Evolutionary conservation across 2,888 invertebrate genomes (phyloP), one percentile per base, ranked within the genome.

Genomic region (Xylophagus ater): DNA sequence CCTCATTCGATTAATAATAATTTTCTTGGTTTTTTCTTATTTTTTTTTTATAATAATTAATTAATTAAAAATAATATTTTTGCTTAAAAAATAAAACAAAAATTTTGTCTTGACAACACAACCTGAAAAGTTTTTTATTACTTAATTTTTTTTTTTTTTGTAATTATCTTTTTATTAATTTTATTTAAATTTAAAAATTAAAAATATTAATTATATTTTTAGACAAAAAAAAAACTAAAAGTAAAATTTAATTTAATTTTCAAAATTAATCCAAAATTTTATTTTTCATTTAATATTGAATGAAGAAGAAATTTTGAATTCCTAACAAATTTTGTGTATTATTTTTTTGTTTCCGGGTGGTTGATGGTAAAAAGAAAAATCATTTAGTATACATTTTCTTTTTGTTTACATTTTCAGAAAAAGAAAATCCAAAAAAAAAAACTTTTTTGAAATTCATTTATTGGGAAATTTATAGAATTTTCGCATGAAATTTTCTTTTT

Each of bases 51-150:
- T n/a, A n/a, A n/a, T n/a, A n/a, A n/a, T n/a, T n/a, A n/a, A n/a
- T n/a, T n/a, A 31, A 31, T 10, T 10, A 31, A 9, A 18, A 12
- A 10, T 31, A 18, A 8, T 8, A 26, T 26, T 10, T 10, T n/a
- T 12, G 13, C 5, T 26, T 10, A 26, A 26, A 34, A 26, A 32
- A 40, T 42, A 40, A 37, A 39, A 26, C 23, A 29, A 46, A 34
- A 40, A 31, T 34, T n/a, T n/a, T 34, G 42, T 41, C 43, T 40
- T 43, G 43, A 45, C 46, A 47, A 49, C 46, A 48, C 47, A 47
- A 48, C 47, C n/a, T 48, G 46, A 46, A 49, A 48, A 44, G 41
- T 41, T 36, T 39, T 45, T 42, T 25, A 15, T 43, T 37, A 28
- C n/a, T 23, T 34, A 29, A 34, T 19, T 31, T 35, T 25, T 23